A percentile compares a stretch with the other conserved stretches of the same genome.
Conservation (phyloP, 2,888 invertebrate species). For the Calliopum simillimum region DNA sequence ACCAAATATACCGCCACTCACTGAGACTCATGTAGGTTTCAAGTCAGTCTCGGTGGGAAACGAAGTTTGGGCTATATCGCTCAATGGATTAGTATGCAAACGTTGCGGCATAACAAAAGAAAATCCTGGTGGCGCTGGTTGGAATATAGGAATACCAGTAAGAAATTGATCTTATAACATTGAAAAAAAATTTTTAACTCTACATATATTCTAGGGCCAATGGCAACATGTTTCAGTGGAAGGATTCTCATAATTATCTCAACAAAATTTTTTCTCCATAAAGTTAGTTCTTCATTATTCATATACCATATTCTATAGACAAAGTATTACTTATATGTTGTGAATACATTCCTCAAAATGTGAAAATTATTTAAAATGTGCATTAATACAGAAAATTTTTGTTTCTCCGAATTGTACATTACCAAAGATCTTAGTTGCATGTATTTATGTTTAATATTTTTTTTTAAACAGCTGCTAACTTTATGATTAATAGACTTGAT, state of each 20-base stretch:
- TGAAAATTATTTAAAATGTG: too few species aligned
- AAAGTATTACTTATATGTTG: too few species aligned
- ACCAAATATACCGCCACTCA: conserved; percentile 72
- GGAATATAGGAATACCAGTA: conserved; percentile 77
- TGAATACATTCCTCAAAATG: too few species aligned
- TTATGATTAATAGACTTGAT: too few species aligned
- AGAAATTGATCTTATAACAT: conserved; percentile 29
- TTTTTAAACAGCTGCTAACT: too few species aligned
- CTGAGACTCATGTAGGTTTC: conserved; percentile 71
- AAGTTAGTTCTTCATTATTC: neutral
- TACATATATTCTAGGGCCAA: conserved; percentile 68
- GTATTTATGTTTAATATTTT: too few species aligned
- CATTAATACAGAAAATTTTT: too few species aligned
- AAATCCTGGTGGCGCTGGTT: conserved; percentile 81
- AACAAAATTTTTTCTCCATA: neutral
- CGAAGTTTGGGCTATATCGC: conserved; percentile 83
- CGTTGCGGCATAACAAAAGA: conserved; percentile 80
- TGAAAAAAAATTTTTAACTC: conserved; percentile 11
- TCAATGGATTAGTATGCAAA: conserved; percentile 77
- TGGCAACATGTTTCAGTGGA: conserved; percentile 68
- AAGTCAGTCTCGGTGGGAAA: conserved; percentile 79
- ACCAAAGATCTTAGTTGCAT: too few species aligned
- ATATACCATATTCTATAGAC: too few species aligned
- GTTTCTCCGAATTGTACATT: too few species aligned
- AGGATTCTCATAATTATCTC: conserved; percentile 50